phyloP scores from a whole-genome alignment of 2,113 vertebrate species.

The Phodopus roborovskii region DNA sequence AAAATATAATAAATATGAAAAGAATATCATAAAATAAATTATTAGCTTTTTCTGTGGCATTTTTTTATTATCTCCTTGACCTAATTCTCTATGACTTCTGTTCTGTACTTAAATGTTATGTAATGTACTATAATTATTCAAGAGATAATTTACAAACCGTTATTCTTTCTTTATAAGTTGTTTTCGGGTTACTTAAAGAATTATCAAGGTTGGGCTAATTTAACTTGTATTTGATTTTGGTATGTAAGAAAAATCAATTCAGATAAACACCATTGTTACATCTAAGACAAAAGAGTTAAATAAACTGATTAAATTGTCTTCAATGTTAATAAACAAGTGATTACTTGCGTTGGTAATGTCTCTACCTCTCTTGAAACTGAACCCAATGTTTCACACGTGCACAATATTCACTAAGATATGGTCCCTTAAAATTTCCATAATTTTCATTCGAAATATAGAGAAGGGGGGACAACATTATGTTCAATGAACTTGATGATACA shows the following conservation, averaged over 20 bases:
- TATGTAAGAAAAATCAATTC: not conserved
- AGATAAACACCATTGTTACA: not conserved
- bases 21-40: too few species aligned
- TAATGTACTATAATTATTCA: not conserved
- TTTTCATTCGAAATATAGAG: not conserved
- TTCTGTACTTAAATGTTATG: not conserved
- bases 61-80: not conserved
- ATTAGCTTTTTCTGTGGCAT: too few species aligned
- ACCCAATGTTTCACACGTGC: not conserved
- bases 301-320: not conserved
- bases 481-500: not conserved
- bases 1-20: too few species aligned
- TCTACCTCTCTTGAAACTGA: too few species aligned
- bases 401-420: not conserved
- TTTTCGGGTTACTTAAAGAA: not conserved
- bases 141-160: not conserved
- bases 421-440: not conserved
- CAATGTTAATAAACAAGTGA: not conserved
- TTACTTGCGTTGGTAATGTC: not conserved
- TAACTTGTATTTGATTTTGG: not conserved
- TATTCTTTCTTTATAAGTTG: not conserved
- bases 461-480: not conserved
- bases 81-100: not conserved
- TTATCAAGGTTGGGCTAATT: not conserved
- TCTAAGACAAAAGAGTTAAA: not conserved